Evolutionary conservation across 2,113 vertebrate species (phyloP).

Genomic region (Varanus komodoensis): DNA sequence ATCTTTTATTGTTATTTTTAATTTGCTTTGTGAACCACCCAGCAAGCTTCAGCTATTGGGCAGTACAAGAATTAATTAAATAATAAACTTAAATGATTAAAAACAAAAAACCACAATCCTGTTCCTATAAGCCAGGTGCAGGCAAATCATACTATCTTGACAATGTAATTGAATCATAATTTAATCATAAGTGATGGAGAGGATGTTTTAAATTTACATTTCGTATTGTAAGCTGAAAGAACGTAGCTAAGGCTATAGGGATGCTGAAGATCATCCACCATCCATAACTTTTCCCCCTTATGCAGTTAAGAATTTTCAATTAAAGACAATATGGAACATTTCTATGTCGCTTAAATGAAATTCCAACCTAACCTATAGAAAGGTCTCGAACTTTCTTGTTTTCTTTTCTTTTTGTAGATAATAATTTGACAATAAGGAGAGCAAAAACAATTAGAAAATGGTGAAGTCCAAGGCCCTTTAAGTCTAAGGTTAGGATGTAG

Average conservation of each 20-base stretch:
- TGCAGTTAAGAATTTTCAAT: background rate
- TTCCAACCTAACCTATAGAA: background rate
- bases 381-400: background rate
- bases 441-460: too few species aligned
- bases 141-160: too few species aligned
- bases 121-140: too few species aligned
- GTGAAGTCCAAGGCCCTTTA: background rate
- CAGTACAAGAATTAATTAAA: too few species aligned
- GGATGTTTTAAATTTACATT: background rate
- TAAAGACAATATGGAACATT: background rate
- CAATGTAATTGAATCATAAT: too few species aligned
- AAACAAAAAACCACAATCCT: too few species aligned
- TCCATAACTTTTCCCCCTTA: background rate
- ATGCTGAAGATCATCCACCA: background rate
- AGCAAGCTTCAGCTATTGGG: too few species aligned
- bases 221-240: background rate
- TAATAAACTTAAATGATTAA: too few species aligned
- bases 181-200: too few species aligned
- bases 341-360: background rate
- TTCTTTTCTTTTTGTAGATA: background rate
- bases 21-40: too few species aligned
- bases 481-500: background rate
- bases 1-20: too few species aligned
- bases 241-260: background rate
- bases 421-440: background rate